Conservation (phyloP, 2,797 vertebrate genomes). For the Oryzias sinensis region DNA sequence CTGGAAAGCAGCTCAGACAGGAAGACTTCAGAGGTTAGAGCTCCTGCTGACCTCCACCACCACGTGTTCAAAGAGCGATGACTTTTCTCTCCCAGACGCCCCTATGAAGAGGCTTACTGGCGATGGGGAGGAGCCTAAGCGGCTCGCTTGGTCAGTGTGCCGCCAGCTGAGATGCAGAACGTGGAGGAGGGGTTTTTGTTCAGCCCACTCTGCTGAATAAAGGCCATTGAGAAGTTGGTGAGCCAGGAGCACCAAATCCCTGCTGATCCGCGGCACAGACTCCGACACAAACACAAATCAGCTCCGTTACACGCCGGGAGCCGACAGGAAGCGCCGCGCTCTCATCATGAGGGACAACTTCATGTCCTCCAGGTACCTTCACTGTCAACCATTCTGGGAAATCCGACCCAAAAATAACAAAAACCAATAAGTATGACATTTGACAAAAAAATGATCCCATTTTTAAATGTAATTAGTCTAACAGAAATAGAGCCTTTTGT, state of each 20-base stretch:
- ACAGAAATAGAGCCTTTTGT: no score
- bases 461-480: no score
- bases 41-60: conserved; percentile 1
- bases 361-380: not conserved
- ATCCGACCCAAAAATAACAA: no score
- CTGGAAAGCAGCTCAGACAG: no score
- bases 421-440: no score
- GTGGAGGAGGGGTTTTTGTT: conserved; percentile 47
- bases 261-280: conserved; percentile 56
- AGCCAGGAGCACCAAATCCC: conserved; percentile 65
- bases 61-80: conserved; percentile 4
- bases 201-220: conserved; percentile 36
- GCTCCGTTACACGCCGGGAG: conserved; percentile 51
- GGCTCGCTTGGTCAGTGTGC: conserved; percentile 36
- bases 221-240: conserved; percentile 53
- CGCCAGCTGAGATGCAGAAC: conserved; percentile 47
- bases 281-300: conserved; percentile 55
- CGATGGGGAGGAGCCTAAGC: conserved; percentile 26
- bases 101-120: conserved; percentile 38
- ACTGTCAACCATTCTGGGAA: no score
- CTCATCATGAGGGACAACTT: conserved; percentile 8
- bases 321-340: conserved; percentile 17
- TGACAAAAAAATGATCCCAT: no score
- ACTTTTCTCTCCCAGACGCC: conserved; percentile 14
- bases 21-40: no score